A percentile compares a stretch with the other conserved stretches of the same genome.
These are phyloP conservation scores for Xestia c-nigrum DNA, from an alignment of 2,888 invertebrate species.

Conservation along the genomic window DNA sequence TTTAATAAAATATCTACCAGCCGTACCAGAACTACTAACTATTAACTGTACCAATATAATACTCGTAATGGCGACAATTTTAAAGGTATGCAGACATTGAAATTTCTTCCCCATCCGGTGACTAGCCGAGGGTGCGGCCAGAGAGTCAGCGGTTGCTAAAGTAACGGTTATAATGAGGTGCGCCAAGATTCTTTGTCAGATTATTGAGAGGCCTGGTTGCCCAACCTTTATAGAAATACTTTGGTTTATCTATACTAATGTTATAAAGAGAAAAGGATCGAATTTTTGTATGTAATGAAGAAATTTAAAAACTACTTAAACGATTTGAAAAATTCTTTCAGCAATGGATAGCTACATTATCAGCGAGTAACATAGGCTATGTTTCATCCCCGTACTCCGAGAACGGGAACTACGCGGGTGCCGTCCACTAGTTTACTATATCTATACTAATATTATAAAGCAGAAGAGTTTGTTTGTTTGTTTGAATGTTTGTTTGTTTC, in stretches of 20 bases:
- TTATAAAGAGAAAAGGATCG: too few species aligned
- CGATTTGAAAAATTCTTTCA: too few species aligned
- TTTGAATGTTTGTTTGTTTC: too few species aligned
- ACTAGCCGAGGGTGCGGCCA: slow-evolving; percentile 36
- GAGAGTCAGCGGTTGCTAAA: slow-evolving; percentile 24
- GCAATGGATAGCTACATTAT: too few species aligned
- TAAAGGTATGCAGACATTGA: slow-evolving; percentile 59
- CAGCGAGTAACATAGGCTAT: too few species aligned
- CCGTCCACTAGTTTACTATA: too few species aligned
- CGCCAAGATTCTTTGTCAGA: background rate
- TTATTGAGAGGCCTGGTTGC: background rate
- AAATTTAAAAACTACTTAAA: too few species aligned
- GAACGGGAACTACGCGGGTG: too few species aligned
- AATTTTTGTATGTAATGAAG: too few species aligned
- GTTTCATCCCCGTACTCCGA: too few species aligned
- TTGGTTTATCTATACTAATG: background rate
- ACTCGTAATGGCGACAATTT: slow-evolving; percentile 22
- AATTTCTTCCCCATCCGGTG: slow-evolving; percentile 63
- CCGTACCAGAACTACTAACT: background rate
- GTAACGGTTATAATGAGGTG: slow-evolving; percentile 6
- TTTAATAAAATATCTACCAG: slow-evolving; percentile 12
- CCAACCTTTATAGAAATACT: background rate
- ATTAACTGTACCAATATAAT: slow-evolving; percentile 2
- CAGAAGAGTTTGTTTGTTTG: too few species aligned
- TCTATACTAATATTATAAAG: too few species aligned